Percentiles rank a stretch among this genome's conserved stretches.
phyloP scores from a whole-genome alignment of 2,113 vertebrate genomes.

The Myocastor coypus region DNA sequence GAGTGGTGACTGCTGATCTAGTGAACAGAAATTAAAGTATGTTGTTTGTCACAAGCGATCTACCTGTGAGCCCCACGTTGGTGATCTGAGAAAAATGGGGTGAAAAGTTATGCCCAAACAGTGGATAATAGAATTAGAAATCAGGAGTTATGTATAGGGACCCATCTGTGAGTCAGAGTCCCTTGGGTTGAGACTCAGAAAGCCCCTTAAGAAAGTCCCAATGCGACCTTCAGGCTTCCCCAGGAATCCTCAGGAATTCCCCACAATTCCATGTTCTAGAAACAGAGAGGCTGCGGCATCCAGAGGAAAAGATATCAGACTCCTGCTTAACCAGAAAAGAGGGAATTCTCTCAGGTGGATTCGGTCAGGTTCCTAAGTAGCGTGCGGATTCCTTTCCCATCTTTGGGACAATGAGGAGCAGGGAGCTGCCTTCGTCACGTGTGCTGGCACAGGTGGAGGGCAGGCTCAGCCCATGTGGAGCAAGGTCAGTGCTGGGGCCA shows the following conservation, averaged over 20 bases:
- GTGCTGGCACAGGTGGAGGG: neutral
- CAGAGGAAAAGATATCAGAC: neutral
- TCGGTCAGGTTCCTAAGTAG: neutral
- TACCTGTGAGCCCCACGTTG: rapidly evolving
- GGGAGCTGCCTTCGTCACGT: neutral
- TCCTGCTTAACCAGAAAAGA: neutral
- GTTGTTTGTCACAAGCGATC: neutral
- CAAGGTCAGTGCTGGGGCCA: neutral
- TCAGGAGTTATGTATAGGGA: neutral
- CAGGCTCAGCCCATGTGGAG: rapidly evolving
- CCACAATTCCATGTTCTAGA: rapidly evolving
- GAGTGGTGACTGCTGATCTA: neutral
- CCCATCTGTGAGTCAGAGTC: neutral
- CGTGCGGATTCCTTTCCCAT: no score
- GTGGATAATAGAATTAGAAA: neutral
- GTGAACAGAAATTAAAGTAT: neutral
- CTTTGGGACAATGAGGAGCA: neutral
- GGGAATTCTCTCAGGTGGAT: rapidly evolving
- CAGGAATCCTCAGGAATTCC: neutral
- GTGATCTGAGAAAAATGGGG: neutral
- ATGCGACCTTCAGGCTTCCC: no score
- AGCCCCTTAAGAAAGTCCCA: no score
- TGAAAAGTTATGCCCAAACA: neutral
- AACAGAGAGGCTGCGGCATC: neutral
- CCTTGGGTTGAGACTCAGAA: neutral